phyloP scores from a whole-genome alignment of 2,113 vertebrate species.

The Phainopepla nitens region DNA sequence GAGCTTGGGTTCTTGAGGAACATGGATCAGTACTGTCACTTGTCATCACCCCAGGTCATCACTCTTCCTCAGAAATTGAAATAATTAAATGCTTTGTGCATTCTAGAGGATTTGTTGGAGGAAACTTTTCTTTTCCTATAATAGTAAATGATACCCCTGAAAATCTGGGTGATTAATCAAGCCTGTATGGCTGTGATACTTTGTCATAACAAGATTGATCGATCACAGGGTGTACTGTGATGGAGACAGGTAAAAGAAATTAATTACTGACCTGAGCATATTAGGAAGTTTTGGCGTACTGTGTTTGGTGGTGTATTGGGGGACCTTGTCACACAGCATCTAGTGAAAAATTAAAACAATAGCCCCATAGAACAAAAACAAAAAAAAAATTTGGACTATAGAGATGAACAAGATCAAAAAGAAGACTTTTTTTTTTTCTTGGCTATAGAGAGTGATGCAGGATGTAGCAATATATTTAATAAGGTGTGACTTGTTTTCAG shows the following conservation, averaged over 20 bases:
- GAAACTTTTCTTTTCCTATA: background rate
- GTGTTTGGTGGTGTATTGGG: background rate
- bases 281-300: background rate
- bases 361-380: background rate
- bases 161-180: constrained; percentile 14
- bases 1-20: background rate
- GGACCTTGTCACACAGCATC: background rate
- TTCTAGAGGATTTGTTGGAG: background rate
- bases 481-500: background rate
- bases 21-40: background rate
- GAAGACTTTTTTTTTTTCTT: background rate
- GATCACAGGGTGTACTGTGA: accelerated
- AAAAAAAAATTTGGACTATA: background rate
- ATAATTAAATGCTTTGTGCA: background rate
- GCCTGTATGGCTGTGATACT: background rate
- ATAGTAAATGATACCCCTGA: background rate
- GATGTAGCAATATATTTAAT: background rate
- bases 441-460: background rate
- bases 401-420: background rate
- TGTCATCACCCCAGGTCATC: background rate
- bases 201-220: background rate
- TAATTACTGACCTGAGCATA: background rate
- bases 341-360: background rate
- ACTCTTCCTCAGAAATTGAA: background rate
- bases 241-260: background rate